Base-by-base conservation (phyloP, 2,797 vertebrate genomes). In the Oreonectes daqikongensis region DNA sequence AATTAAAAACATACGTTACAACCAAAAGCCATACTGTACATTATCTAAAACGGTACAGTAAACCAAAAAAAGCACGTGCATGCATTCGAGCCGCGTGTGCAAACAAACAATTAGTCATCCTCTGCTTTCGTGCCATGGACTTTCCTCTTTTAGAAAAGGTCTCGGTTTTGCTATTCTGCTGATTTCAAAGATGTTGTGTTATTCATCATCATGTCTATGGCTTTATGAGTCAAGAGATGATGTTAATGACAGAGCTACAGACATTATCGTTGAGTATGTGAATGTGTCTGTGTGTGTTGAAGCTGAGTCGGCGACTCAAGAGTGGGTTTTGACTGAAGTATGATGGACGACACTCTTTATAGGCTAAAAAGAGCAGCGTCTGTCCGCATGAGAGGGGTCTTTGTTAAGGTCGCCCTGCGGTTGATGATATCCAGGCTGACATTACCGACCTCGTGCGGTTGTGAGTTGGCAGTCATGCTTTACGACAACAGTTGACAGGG, bases 361-460 rank as follows among this genome's bases (percentile, higher is more conserved):
- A 1, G 24, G 18, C 55, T 71, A 85, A 79, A 81, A 84, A 84
- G 79, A 77, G 76, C 68, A 46, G 78, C 77, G 35, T 82, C 81
- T 85, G 57, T 79, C 65, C 10, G 20, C 14, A 83, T 82, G 70
- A 82, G 82, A 81, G 81, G 42, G 26, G 50, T 71, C 82, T 79
- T 85, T 85, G 84, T 85, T 77, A 17, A 35, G 22, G 40, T 59
- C 44, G 50, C 35, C 52, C 48, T 80, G 80, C 30, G 75, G 84
- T 83, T 85, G 84, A 82, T 82, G 82, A 82, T 80, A 73, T 67
- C 79, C 80, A 82, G 79, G 78, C 80, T 81, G 81, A 81, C 84
- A 84, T 82, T 77, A 84, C 74, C 28, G 82, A 82, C 82, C 84
- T 84, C 65, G 65, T 84, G 77, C 72, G 75, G 83, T 85, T 65